Evolutionary conservation across 2,113 vertebrate genomes (phyloP).

Genomic region (Hylia prasina): DNA sequence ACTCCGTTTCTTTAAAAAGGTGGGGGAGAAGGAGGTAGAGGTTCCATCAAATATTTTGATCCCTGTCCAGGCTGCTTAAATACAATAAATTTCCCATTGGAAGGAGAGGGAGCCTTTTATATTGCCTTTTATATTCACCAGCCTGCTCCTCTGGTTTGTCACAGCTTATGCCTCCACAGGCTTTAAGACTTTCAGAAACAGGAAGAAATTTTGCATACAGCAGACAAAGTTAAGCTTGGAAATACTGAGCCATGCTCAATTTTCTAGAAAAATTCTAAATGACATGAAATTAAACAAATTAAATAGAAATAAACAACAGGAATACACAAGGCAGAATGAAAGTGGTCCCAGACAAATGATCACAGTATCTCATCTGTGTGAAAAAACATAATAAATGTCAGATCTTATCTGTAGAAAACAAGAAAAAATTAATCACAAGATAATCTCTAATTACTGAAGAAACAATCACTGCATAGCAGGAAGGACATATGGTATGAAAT

Average conservation of each 20-base stretch:
- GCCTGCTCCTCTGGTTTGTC: not conserved
- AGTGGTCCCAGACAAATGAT: not conserved
- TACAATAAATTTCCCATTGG: not conserved
- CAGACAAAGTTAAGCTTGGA: not conserved
- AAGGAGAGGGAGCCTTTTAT: not conserved
- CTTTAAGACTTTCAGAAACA: not conserved
- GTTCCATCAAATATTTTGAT: not conserved
- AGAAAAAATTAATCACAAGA: not conserved
- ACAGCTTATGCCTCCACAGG: not conserved
- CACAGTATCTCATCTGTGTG: not conserved
- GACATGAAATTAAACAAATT: not conserved
- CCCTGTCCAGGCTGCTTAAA: not conserved
- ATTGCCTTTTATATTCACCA: not conserved
- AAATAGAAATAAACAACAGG: not conserved
- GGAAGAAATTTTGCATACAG: not conserved
- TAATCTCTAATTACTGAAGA: not conserved
- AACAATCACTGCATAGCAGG: not conserved
- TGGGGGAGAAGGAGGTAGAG: not conserved
- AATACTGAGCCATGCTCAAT: not conserved
- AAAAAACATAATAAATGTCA: not conserved
- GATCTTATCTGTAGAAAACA: not conserved
- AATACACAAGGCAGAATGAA: not conserved
- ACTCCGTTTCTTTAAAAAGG: not conserved
- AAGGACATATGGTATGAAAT: not conserved
- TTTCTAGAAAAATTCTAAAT: not conserved